A percentile compares a stretch with the other conserved stretches of the same genome.
These are phyloP conservation scores for Phylloscopus collybita DNA, from an alignment of 2,797 vertebrate genomes.

Conservation along the genomic window DNA sequence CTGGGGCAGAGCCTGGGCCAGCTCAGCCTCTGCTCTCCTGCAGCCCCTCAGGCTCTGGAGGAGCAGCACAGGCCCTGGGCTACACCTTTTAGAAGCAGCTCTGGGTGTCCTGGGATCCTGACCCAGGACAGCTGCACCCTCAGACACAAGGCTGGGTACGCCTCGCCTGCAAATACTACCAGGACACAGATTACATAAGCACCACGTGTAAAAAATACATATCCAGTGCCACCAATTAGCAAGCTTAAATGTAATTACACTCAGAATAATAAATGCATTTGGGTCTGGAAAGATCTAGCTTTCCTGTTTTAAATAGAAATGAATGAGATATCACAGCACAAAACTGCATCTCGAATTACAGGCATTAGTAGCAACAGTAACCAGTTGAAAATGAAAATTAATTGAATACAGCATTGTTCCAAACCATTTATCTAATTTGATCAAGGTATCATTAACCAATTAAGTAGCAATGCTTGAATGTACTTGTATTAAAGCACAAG, in stretches of 20 bases:
- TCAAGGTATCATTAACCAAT: slow-evolving; percentile 55
- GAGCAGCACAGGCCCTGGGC: not conserved
- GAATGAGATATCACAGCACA: not conserved
- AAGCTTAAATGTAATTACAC: not conserved
- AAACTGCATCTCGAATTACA: slow-evolving; percentile 10
- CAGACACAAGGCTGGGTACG: not conserved
- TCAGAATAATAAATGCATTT: not conserved
- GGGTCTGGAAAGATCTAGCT: not conserved
- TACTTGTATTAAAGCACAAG: not conserved
- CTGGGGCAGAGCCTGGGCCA: not conserved
- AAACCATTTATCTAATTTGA: slow-evolving; percentile 55
- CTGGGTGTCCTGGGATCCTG: not conserved
- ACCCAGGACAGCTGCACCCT: not conserved
- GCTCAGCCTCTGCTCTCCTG: not conserved
- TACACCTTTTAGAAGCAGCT: not conserved
- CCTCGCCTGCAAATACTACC: not conserved
- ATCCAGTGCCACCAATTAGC: not conserved
- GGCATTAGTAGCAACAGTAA: slow-evolving; percentile 18
- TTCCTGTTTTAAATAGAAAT: slow-evolving; percentile 3
- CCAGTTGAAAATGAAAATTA: slow-evolving; percentile 47
- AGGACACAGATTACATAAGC: not conserved
- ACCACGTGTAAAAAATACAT: not conserved
- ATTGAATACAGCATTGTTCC: slow-evolving; percentile 33
- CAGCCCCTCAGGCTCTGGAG: not conserved
- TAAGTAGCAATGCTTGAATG: not conserved